Conservation (phyloP, 2,888 invertebrate genomes). For the Epistrophella euchroma region DNA sequence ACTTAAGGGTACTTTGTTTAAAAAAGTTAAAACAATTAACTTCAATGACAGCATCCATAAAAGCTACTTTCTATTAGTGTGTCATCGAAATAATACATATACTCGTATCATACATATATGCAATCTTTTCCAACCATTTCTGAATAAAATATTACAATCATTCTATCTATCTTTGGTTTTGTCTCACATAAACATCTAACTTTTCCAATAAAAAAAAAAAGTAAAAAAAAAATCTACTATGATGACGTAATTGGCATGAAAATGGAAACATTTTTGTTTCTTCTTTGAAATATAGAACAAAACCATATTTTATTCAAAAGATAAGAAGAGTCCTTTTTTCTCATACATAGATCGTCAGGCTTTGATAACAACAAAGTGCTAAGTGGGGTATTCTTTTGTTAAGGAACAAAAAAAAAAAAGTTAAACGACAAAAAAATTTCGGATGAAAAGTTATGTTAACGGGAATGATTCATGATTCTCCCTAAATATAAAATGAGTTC, state of each 20-base stretch:
- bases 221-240: neutral
- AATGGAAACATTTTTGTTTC: neutral
- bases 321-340: neutral
- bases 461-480: neutral
- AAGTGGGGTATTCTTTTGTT: conserved; percentile 12
- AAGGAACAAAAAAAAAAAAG: neutral
- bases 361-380: conserved; percentile 6
- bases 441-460: neutral
- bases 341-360: neutral
- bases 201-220: neutral
- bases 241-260: neutral
- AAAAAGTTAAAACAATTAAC: too few relatives aligned
- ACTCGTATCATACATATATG: too few relatives aligned
- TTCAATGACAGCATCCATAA: too few relatives aligned
- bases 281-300: neutral
- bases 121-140: too few relatives aligned
- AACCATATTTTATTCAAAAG: conserved; percentile 17
- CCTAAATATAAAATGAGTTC: too few relatives aligned
- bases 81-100: too few relatives aligned
- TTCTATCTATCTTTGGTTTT: too few relatives aligned
- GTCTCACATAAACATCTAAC: too few relatives aligned
- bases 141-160: too few relatives aligned
- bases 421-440: neutral
- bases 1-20: too few relatives aligned
- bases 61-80: too few relatives aligned